These are phyloP conservation scores for Protonibea diacanthus DNA, from an alignment of 2,797 vertebrate genomes.

Conservation along the genomic window DNA sequence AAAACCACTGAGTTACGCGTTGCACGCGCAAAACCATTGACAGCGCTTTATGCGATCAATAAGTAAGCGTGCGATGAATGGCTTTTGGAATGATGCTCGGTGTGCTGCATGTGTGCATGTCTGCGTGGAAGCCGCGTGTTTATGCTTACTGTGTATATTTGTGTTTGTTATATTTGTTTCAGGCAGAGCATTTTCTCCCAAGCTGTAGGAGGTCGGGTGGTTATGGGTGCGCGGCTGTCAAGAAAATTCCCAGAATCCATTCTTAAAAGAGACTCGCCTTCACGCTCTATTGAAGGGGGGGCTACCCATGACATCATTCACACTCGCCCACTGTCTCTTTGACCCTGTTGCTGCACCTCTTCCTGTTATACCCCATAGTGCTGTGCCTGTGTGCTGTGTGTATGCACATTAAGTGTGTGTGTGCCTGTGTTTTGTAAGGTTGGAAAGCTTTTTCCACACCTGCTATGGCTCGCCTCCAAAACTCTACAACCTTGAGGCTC, in stretches of 20 bases:
- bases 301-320: slow-evolving; percentile 67
- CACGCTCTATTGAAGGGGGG: slow-evolving; percentile 43
- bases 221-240: slow-evolving; percentile 26
- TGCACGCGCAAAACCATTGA: slow-evolving; percentile 24
- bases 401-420: background rate
- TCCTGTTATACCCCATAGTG: slow-evolving; percentile 51
- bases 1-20: slow-evolving; percentile 27
- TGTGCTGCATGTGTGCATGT: slow-evolving; percentile 30
- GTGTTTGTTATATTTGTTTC: slow-evolving; percentile 58
- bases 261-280: slow-evolving; percentile 50
- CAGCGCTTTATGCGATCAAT: slow-evolving; percentile 41
- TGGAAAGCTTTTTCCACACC: slow-evolving; percentile 63
- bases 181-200: slow-evolving; percentile 32
- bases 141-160: slow-evolving; percentile 31
- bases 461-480: slow-evolving; percentile 66
- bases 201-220: slow-evolving; percentile 38
- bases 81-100: slow-evolving; percentile 39
- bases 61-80: slow-evolving; percentile 33
- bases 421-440: slow-evolving; percentile 28
- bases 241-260: slow-evolving; percentile 58
- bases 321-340: slow-evolving; percentile 52
- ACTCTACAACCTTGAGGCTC: slow-evolving; percentile 58
- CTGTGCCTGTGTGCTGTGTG: slow-evolving; percentile 18
- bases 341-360: slow-evolving; percentile 57
- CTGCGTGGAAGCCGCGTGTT: slow-evolving; percentile 7